Evolutionary conservation across 2,113 vertebrate species (phyloP).

Genomic region (Oreotrochilus melanogaster): DNA sequence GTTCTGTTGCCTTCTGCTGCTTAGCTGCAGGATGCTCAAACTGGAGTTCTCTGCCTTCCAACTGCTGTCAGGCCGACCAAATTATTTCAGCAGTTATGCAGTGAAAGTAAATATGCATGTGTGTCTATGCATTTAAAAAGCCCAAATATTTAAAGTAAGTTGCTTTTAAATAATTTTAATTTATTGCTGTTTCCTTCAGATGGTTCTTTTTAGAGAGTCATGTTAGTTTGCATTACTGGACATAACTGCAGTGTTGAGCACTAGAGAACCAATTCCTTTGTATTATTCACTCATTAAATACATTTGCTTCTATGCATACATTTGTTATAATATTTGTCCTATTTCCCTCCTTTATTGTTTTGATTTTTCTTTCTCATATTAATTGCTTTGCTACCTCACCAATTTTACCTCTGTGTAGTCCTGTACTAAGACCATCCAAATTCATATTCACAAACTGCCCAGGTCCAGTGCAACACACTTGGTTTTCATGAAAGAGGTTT

Average conservation of each 20-base stretch:
- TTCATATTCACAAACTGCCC: neutral
- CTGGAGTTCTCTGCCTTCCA: neutral
- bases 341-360: neutral
- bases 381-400: neutral
- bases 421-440: neutral
- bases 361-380: neutral
- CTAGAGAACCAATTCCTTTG: neutral
- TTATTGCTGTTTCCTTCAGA: neutral
- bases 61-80: neutral
- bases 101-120: fast-evolving
- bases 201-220: neutral
- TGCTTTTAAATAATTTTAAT: neutral
- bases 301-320: neutral
- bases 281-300: neutral
- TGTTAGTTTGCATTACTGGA: neutral
- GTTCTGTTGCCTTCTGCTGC: neutral
- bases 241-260: neutral
- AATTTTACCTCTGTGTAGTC: neutral
- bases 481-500: neutral
- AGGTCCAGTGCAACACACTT: neutral
- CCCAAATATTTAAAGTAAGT: neutral
- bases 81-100: neutral
- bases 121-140: fast-evolving
- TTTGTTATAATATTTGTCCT: neutral
- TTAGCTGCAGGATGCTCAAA: neutral